Evolutionary conservation across 2,888 invertebrate genomes (phyloP).

Genomic region (Phlogophora meticulosa): DNA sequence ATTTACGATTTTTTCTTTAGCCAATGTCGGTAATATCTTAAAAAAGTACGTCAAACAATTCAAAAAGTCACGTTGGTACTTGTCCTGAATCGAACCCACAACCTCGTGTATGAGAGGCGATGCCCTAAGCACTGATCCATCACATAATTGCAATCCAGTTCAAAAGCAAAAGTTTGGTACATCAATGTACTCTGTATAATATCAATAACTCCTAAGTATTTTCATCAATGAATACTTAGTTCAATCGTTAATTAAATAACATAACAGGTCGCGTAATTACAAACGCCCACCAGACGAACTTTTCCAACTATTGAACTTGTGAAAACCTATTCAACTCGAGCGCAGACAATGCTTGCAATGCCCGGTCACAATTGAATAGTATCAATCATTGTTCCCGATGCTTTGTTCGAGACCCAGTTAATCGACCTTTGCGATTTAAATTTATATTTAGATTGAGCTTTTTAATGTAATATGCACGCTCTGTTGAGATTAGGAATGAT

Average conservation of each 20-base stretch:
- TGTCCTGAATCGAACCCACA: too few relatives aligned
- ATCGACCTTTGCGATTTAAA: slow-evolving; percentile 56
- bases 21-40: too few relatives aligned
- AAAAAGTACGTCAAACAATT: too few relatives aligned
- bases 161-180: not conserved
- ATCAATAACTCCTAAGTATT: not conserved
- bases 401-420: slow-evolving; percentile 57
- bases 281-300: slow-evolving; percentile 40
- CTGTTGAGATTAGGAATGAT: slow-evolving; percentile 6
- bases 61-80: too few relatives aligned
- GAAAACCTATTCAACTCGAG: slow-evolving; percentile 62
- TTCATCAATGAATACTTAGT: slow-evolving; percentile 36
- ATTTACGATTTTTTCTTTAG: not conserved
- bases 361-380: slow-evolving; percentile 53
- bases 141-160: not conserved
- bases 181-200: not conserved
- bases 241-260: slow-evolving; percentile 39
- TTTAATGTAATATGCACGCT: slow-evolving; percentile 25
- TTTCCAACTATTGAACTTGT: slow-evolving; percentile 55
- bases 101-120: too few relatives aligned
- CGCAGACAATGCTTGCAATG: slow-evolving; percentile 46
- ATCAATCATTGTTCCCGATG: slow-evolving; percentile 55
- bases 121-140: too few relatives aligned
- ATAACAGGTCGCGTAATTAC: slow-evolving; percentile 56
- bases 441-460: slow-evolving; percentile 45